Base-by-base conservation (phyloP, 2,888 invertebrate genomes). In the Dusona sp. region DNA sequence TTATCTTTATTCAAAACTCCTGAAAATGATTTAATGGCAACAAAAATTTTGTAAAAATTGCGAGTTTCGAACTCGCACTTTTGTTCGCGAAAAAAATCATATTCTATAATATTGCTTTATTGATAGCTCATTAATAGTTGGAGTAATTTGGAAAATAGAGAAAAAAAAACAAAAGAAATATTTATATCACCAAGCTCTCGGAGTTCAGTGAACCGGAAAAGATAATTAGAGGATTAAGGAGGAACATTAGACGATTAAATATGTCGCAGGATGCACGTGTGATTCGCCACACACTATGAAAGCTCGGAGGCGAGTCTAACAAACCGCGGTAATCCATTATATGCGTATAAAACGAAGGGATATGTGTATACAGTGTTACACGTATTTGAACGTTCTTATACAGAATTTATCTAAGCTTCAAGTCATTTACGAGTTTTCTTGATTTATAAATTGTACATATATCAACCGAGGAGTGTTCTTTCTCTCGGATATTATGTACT, bases 301-400 rank as follows among this genome's bases (percentile, higher is more conserved):
- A 78, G 72, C 77, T 74, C 48, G 68, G 45, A 51, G 65, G 61
- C 73, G 72, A 61, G 77, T 61, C 36, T 77, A 65, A 79, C 72
- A 61, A 51, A 67, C 42, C 80, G 77, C 33, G 68, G 38, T 84
- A 84, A 81, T 86, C 68, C 84, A 84, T 86, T 78, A 70, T 25
- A 54, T 25, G 77, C 81, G 64, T 38, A 54, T 57, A 22, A 77
- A 86, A 84, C 45, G 36, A 61, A n/a, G 22, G 51, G 38, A 77
- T 67, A 72, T 67, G 42, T 29, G n/a, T 38, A 13, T 36, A 83
- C 77, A 70, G 73, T 33, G 70, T 86, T 86, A 83, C 77, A 61
- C 4, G 29, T 48, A 51, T 75, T 73, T 22, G 0, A n/a, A 79
- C 68, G 45, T 74, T 38, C 1, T 11, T 54, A 25, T 65, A 51